Evolutionary conservation across 2,113 vertebrate species (phyloP).

Genomic region (Ascaphus truei): DNA sequence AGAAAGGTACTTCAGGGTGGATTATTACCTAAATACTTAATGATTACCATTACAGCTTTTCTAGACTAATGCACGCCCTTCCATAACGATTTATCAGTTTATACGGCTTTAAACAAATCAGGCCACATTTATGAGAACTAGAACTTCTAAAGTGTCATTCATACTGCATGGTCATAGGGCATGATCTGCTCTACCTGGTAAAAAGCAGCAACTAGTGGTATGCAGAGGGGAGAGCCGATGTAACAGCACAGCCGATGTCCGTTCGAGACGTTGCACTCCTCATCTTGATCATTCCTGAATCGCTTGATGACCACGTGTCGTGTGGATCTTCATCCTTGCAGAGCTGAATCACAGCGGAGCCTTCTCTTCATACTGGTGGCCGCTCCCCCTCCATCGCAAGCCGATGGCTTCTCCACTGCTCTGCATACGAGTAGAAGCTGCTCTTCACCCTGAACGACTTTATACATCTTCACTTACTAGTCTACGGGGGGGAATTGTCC

Average conservation of each 20-base stretch:
- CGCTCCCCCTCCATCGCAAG: background rate
- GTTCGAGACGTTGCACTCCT: background rate
- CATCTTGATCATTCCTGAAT: no score
- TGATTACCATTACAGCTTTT: no score
- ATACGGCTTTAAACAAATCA: no score
- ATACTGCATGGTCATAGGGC: no score
- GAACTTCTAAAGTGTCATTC: no score
- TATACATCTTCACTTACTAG: no score
- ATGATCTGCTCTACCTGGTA: background rate
- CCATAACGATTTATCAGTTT: no score
- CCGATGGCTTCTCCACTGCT: background rate
- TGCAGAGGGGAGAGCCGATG: background rate
- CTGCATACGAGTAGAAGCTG: constrained; percentile 1
- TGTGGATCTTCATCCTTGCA: background rate
- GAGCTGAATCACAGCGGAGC: background rate
- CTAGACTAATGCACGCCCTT: no score
- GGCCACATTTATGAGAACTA: no score
- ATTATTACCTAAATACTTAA: no score
- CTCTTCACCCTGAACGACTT: background rate
- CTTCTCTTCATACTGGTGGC: background rate
- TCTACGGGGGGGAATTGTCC: no score
- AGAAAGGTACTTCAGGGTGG: no score
- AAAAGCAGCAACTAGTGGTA: background rate
- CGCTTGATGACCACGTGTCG: background rate
- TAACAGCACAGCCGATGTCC: background rate